Base-by-base conservation (phyloP, 2,888 invertebrate genomes). In the Coecobrya sp. region DNA sequence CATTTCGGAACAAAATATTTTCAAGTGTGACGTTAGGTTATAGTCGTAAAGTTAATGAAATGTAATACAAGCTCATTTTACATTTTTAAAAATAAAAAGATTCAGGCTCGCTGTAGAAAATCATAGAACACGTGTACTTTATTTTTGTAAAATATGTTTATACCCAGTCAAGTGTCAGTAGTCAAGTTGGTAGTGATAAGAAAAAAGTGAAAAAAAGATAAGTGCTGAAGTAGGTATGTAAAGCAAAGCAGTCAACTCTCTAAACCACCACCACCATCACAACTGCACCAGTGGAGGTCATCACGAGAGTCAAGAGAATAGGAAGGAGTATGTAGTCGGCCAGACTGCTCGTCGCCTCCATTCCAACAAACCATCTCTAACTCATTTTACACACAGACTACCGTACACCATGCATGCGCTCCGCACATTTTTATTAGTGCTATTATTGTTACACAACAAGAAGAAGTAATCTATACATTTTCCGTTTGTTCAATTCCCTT, bases 321-420 rank as follows among this genome's bases (percentile, higher is more conserved):
- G 16, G 4, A 25, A 55, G 25, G 55, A 55, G 30, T 49, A 30
- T 1, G 13, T 3, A 65, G 79, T 27, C 25, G 49, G 82, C 89
- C 91, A 91, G 91, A 91, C 91, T 91, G 91, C 91, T 81, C 91
- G 91, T 73, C 91, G 91, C 91, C 91, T 81, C 55, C 8, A 42
- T 27, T n/a, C 65, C 45, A 65, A 36, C 65, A 42, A 82, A 27
- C 81, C 27, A 82, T 11, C 11, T 0, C 76, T 45, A 27, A 16
- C 65, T 65, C 27, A 27, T 65, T 65, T 65, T 65, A 65, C 65
- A 27, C 22, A n/a, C 22, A 62, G 2, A 36, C 2, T 19, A 8
- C 19, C 89, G 52, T 30, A 84, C 84, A 45, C 36, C 11, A 55
- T 49, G 45, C 36, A 30, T 59, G 10, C 36, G 55, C 65, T 42